Evolutionary conservation across 2,113 vertebrate genomes (phyloP), one percentile per base, ranked within the genome.

Genomic region (Sinocyclocheilus anshuiensis): DNA sequence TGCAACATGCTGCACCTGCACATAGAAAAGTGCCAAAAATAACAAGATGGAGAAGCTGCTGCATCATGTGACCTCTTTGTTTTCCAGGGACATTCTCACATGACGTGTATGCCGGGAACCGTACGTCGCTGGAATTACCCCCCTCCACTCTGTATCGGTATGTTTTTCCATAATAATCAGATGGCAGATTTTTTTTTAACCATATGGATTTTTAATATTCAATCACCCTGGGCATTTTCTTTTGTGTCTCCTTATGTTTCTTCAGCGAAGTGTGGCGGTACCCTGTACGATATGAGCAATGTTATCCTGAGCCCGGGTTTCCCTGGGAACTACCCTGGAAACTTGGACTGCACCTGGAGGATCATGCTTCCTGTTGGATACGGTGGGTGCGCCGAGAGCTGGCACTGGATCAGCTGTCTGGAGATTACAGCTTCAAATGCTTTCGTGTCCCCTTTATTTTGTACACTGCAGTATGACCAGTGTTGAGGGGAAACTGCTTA

Each of bases 121-220:
- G 96, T 99, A 24, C 96, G 98, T 0, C 96, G 98, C 26, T 99
- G 98, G 98, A 99, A 99, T 89, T 99, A 98, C 90, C 97, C 98
- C 0, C 96, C 98, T 83, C 98, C 98, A 10, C 96, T 99, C 33
- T 99, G 98, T 89, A 97, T 98, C 74, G 98, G 98, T 99, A 97
- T 79, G 92, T 39, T 50, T 39, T 42, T 57, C 24, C 4, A 55
- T 69, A 67, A 13, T 48, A 81, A 57, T 33, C 50, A 78, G 26
- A 57, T 11, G 20, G 24, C 42, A 8, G 0, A 8, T 3, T 33
- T 39, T 36, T n/a, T 55, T 26, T 20, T 6, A 22, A 10, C 1
- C 24, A 20, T 22, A 57, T 24, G 7, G 11, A 12, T 8, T 45
- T 63, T 65, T 81, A 10, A 45, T 48, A 48, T 48, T 48, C 22